A percentile compares a stretch with the other conserved stretches of the same genome.
Conservation (phyloP, 92 coral and sea anemone species). For the Diadumene lineata region DNA sequence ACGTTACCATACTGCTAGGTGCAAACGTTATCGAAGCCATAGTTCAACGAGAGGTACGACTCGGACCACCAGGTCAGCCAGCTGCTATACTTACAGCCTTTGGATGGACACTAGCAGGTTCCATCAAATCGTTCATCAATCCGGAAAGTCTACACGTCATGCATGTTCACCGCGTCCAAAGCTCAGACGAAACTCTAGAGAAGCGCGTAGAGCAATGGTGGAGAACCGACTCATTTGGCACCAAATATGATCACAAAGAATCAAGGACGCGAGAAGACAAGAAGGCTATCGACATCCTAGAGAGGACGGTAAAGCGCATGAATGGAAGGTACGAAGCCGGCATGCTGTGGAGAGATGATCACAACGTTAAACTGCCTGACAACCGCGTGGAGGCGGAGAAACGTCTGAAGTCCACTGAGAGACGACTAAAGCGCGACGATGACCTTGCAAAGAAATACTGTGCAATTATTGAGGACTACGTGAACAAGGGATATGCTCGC, state of each 20-base stretch:
- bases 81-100: conserved; percentile 37
- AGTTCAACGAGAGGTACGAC: conserved; percentile 42
- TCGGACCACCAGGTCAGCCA: conserved; percentile 41
- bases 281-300: conserved; percentile 47
- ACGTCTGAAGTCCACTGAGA: conserved; percentile 49
- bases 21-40: conserved; percentile 53
- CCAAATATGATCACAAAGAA: conserved; percentile 11
- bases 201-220: conserved; percentile 55
- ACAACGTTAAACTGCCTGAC: conserved; percentile 44
- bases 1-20: conserved; percentile 46
- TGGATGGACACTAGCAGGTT: conserved; percentile 67
- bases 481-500: conserved; percentile 43
- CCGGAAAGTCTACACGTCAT: conserved; percentile 30
- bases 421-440: conserved; percentile 39
- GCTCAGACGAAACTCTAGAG: conserved; percentile 35
- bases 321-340: conserved; percentile 46
- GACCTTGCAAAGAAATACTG: conserved; percentile 51
- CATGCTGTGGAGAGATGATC: conserved; percentile 49
- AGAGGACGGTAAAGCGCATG: conserved; percentile 27
- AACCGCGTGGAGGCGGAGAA: conserved; percentile 54
- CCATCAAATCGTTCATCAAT: conserved; percentile 33
- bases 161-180: conserved; percentile 40
- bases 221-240: too few species aligned
- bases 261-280: conserved; percentile 43
- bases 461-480: conserved; percentile 41